A percentile compares a stretch with the other conserved stretches of the same genome.
These are phyloP conservation scores for Sanderia malayensis DNA, from an alignment of 30 jellyfish, hydroid and myxozoan genomes.

Conservation along the genomic window DNA sequence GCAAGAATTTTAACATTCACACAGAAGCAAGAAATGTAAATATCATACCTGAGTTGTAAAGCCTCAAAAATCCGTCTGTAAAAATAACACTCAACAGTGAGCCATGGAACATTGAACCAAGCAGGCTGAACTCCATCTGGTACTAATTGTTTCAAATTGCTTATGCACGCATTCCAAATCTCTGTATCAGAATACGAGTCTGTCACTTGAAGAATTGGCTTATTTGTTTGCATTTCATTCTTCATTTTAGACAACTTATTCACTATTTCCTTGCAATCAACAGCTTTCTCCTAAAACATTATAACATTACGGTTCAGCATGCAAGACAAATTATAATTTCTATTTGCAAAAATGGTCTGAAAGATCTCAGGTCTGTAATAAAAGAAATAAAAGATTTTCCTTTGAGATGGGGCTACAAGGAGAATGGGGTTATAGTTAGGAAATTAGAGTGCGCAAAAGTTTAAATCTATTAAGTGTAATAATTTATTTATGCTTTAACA, in stretches of 20 bases:
- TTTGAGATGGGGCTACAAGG: too few species aligned
- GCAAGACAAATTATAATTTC: neutral
- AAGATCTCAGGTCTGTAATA: too few species aligned
- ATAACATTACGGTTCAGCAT: neutral
- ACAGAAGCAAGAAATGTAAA: too few species aligned
- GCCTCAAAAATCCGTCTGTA: conserved; percentile 89
- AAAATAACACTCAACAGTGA: conserved; percentile 87
- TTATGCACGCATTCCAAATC: conserved; percentile 68
- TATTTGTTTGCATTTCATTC: conserved; percentile 94
- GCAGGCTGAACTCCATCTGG: conserved; percentile 45
- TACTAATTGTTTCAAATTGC: conserved; percentile 54
- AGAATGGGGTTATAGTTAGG: too few species aligned
- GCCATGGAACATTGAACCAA: conserved; percentile 96
- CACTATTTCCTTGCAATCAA: conserved; percentile 72
- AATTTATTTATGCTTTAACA: too few species aligned
- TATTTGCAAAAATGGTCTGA: too few species aligned
- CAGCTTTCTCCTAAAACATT: conserved; percentile 61
- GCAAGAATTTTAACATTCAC: too few species aligned
- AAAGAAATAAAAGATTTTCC: too few species aligned
- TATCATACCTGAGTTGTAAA: conserved; percentile 62
- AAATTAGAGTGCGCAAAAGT: too few species aligned
- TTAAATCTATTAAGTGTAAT: too few species aligned
- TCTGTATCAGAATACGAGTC: conserved; percentile 50
- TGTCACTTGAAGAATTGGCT: conserved; percentile 35
- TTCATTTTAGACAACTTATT: conserved; percentile 60